Conservation (phyloP, 2,888 invertebrate species). For the Cancer borealis region DNA sequence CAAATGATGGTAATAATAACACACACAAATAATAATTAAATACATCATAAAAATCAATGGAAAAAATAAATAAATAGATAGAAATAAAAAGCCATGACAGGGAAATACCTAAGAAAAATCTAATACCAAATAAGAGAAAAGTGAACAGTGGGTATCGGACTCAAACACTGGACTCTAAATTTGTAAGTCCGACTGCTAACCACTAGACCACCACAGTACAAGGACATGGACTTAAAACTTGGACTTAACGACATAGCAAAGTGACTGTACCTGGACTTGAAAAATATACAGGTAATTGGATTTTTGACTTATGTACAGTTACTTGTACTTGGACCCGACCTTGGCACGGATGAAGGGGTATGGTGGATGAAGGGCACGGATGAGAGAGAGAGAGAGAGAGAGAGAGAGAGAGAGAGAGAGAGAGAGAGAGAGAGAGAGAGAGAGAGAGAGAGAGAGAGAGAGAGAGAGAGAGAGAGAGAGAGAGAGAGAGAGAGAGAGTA, state of each 20-base stretch:
- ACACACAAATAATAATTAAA: no score
- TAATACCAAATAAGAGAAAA: neutral
- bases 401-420: neutral
- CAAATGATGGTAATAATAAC: no score
- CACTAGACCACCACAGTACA: no score
- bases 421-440: neutral
- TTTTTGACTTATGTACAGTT: no score
- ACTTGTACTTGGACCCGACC: no score
- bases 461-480: neutral
- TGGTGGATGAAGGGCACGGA: neutral
- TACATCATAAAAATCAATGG: neutral
- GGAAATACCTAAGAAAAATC: neutral
- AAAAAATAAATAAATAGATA: neutral
- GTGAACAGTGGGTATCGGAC: no score
- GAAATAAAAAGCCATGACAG: neutral
- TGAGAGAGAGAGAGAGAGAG: neutral
- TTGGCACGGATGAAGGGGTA: neutral
- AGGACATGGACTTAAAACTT: no score
- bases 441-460: neutral
- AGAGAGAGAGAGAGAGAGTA: neutral
- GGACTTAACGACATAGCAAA: no score
- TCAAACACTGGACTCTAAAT: no score
- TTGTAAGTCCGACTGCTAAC: no score
- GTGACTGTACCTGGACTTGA: no score
- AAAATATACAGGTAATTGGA: no score